These are phyloP conservation scores for Acestrorhynchus altus DNA, from an alignment of 2,797 vertebrate genomes.

Conservation along the genomic window DNA sequence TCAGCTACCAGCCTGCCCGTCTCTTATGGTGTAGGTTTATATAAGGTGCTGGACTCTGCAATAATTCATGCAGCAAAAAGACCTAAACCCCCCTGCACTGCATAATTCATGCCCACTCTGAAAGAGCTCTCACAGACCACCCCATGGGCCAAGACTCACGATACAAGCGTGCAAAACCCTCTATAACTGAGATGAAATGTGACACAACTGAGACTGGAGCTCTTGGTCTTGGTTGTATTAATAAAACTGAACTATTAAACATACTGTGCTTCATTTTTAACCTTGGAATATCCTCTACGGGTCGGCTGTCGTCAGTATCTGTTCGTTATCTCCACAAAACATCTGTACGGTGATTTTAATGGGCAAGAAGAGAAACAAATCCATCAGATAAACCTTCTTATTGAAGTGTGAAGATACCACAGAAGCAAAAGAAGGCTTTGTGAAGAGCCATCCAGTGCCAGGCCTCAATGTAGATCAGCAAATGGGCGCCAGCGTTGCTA, in stretches of 20 bases:
- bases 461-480: background rate
- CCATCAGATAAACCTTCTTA: background rate
- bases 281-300: background rate
- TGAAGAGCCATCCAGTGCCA: background rate
- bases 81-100: slow-evolving; percentile 12
- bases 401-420: background rate
- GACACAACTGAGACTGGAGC: background rate
- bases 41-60: background rate
- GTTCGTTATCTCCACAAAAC: background rate
- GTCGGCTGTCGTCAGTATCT: background rate
- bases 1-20: background rate
- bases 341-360: background rate
- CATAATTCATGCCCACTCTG: background rate
- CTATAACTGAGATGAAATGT: background rate
- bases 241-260: no score
- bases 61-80: background rate
- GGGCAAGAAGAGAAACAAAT: background rate
- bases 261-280: background rate
- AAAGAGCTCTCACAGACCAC: background rate
- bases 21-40: background rate
- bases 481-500: background rate
- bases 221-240: no score
- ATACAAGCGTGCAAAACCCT: background rate
- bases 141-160: background rate
- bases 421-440: background rate